These are phyloP conservation scores for Drosophila virilis DNA, from an alignment of 1,140 invertebrate genomes.

Conservation along the genomic window DNA sequence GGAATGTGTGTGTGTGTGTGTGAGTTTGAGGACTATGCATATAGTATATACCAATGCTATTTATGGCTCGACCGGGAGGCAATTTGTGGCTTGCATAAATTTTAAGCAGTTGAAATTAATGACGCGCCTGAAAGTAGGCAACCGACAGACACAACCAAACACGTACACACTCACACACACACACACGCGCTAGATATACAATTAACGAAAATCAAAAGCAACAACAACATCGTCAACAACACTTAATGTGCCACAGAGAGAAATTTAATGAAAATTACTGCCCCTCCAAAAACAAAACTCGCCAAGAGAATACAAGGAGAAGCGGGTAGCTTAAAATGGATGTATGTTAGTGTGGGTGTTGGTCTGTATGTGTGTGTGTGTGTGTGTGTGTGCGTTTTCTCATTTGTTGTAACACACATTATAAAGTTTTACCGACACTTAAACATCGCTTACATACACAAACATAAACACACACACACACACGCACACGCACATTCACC, in stretches of 20 bases:
- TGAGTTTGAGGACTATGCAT: neutral
- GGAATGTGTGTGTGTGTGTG: slow-evolving; percentile 9
- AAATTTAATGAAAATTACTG: slow-evolving; percentile 68
- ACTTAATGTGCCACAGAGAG: slow-evolving; percentile 59
- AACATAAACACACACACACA: slow-evolving; percentile 32
- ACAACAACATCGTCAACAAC: slow-evolving; percentile 35
- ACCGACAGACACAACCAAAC: slow-evolving; percentile 9
- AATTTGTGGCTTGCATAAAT: slow-evolving; percentile 60
- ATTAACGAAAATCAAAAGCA: slow-evolving; percentile 63
- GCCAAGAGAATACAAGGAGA: slow-evolving; percentile 6
- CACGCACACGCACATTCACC: slow-evolving; percentile 25
- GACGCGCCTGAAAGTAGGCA: slow-evolving; percentile 65
- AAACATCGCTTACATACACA: slow-evolving; percentile 59
- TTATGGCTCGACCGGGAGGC: slow-evolving; percentile 43
- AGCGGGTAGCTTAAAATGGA: neutral
- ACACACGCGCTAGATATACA: slow-evolving; percentile 50
- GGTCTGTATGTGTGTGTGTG: slow-evolving; percentile 2
- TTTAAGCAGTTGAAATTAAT: slow-evolving; percentile 72
- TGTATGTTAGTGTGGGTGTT: neutral
- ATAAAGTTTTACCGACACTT: slow-evolving; percentile 71
- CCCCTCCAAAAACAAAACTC: slow-evolving; percentile 26
- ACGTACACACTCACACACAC: slow-evolving; percentile 8
- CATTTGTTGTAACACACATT: slow-evolving; percentile 71
- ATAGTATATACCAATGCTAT: slow-evolving; percentile 9
- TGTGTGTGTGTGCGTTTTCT: slow-evolving; percentile 12